Conservation (phyloP, 1,140 invertebrate genomes). For the Macrobrachium nipponense region DNA sequence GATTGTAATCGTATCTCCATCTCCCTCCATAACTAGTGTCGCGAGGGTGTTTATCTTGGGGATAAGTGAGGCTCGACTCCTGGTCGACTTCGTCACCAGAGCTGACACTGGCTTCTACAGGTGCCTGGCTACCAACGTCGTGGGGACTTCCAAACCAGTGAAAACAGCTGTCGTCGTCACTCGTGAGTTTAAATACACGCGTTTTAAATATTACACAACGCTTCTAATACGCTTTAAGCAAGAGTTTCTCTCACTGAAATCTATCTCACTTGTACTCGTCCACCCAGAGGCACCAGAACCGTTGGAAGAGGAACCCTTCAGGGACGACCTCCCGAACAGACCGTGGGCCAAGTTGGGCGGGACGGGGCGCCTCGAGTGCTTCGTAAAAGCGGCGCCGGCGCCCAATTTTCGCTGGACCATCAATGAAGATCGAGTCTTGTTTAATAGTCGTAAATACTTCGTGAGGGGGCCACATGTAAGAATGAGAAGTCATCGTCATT, state of each 20-base stretch:
- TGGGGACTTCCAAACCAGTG: too few relatives aligned
- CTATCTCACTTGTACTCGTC: background rate
- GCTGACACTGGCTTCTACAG: too few relatives aligned
- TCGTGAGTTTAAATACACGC: background rate
- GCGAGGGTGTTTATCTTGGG: too few relatives aligned
- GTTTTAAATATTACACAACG: background rate
- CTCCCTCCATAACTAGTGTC: too few relatives aligned
- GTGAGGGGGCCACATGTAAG: conserved; percentile 12
- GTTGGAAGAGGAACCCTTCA: background rate
- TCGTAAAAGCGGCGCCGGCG: conserved; percentile 8
- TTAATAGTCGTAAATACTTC: conserved; percentile 33
- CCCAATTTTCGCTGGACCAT: conserved; percentile 34
- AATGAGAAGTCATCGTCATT: background rate
- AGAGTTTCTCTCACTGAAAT: background rate
- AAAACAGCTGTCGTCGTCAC: too few relatives aligned
- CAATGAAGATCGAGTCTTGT: conserved; percentile 4
- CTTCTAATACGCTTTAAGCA: background rate
- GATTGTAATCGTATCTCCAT: too few relatives aligned
- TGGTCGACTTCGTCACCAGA: too few relatives aligned
- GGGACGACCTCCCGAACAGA: background rate
- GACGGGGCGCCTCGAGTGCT: conserved; percentile 16
- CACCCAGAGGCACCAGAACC: background rate
- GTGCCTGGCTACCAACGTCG: too few relatives aligned
- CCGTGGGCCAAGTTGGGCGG: conserved; percentile 5
- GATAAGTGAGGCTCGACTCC: too few relatives aligned